These are phyloP conservation scores for Tympanuchus pallidicinctus DNA, from an alignment of 2,113 vertebrate species.

Conservation along the genomic window DNA sequence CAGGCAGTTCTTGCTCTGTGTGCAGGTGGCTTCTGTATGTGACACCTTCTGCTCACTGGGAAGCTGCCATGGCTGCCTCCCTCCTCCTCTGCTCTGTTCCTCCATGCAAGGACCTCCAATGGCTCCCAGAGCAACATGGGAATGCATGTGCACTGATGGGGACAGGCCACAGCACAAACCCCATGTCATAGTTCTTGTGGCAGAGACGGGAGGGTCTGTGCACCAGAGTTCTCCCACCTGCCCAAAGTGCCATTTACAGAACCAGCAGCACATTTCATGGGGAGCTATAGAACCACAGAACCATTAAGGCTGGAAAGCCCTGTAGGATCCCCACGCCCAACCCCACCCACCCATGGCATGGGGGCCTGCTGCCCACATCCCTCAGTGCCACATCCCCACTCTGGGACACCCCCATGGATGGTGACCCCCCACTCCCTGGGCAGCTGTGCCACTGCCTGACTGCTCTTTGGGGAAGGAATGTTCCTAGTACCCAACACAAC, in stretches of 20 bases:
- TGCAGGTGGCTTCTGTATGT: neutral
- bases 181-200: rapidly evolving
- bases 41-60: neutral
- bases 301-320: no score
- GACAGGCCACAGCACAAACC: rapidly evolving
- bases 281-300: neutral
- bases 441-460: no score
- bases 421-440: no score
- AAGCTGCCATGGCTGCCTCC: no score
- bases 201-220: neutral
- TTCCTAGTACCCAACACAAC: no score
- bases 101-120: rapidly evolving
- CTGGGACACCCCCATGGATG: no score
- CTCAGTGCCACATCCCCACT: no score
- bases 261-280: rapidly evolving
- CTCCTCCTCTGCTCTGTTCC: no score
- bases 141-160: rapidly evolving
- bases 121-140: rapidly evolving
- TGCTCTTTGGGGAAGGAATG: no score
- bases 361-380: no score
- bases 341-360: no score
- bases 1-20: rapidly evolving
- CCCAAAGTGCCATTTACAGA: neutral
- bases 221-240: neutral
- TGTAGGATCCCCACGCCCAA: no score